Conservation (phyloP, 2,797 vertebrate genomes). For the Melanotaenia pygmaea region DNA sequence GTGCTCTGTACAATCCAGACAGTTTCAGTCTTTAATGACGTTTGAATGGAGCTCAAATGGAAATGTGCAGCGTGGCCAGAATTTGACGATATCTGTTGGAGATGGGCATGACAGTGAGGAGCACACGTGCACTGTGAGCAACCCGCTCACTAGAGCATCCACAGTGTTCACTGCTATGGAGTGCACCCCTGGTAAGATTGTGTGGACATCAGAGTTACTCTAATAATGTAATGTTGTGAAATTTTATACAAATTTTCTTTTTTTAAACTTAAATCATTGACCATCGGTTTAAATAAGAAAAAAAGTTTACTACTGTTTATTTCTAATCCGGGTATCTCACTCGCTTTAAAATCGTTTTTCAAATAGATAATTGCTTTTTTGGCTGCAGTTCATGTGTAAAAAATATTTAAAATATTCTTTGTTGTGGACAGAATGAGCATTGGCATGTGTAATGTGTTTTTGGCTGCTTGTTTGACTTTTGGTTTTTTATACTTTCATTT, state of each 20-base stretch:
- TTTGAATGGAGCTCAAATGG: slow-evolving; percentile 50
- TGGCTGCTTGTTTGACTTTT: fast-evolving
- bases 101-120: slow-evolving; percentile 23
- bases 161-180: slow-evolving; percentile 52
- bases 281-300: no score
- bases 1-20: slow-evolving; percentile 48
- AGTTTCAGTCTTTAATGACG: background rate
- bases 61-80: background rate
- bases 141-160: slow-evolving; percentile 36
- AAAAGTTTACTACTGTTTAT: no score
- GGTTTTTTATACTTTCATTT: background rate
- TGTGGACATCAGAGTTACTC: background rate
- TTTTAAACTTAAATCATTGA: no score
- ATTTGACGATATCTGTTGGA: slow-evolving; percentile 41
- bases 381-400: no score
- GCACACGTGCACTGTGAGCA: slow-evolving; percentile 64
- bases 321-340: no score
- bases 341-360: no score
- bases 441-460: background rate
- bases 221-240: background rate
- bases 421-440: no score
- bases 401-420: no score
- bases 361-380: no score
- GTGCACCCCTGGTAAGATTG: slow-evolving; percentile 63
- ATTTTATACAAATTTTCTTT: background rate